phyloP scores from a whole-genome alignment of 2,888 invertebrate genomes.

The Eupeodes latifasciatus region DNA sequence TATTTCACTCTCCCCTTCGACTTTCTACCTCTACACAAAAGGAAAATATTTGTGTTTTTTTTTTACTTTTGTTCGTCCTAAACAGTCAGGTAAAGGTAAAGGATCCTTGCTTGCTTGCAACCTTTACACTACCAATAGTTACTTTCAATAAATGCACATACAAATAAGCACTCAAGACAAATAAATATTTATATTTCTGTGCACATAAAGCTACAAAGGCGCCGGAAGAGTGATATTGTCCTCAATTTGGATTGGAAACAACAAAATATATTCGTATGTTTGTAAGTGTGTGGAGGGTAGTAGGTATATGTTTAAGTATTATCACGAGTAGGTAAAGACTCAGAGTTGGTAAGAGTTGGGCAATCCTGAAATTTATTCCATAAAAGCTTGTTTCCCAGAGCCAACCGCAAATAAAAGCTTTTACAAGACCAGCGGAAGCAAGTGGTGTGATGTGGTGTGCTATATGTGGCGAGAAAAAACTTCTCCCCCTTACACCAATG shows the following conservation, averaged over 20 bases:
- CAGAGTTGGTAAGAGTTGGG: background rate
- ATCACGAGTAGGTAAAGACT: background rate
- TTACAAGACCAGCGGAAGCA: constrained; percentile 11
- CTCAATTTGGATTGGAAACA: constrained; percentile 44
- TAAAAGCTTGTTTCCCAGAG: constrained; percentile 49
- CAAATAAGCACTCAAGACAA: constrained; percentile 61
- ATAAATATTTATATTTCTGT: constrained; percentile 68
- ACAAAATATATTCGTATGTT: constrained; percentile 17
- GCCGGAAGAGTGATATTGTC: constrained; percentile 63
- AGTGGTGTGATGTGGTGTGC: background rate
- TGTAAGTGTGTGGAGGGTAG: background rate
- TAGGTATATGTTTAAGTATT: background rate
- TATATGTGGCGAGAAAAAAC: background rate
- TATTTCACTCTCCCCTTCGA: background rate
- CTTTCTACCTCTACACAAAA: constrained; percentile 25
- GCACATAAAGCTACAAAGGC: constrained; percentile 38
- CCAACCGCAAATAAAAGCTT: constrained; percentile 39
- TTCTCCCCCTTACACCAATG: background rate
- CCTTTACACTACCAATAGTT: constrained; percentile 31
- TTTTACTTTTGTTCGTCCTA: background rate
- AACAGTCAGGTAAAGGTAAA: background rate
- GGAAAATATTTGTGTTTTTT: constrained; percentile 12
- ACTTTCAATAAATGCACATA: constrained; percentile 70
- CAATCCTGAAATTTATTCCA: constrained; percentile 53
- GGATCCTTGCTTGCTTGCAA: constrained; percentile 22